Base-by-base conservation (phyloP, 2,797 vertebrate species). In the Girardinus metallicus region DNA sequence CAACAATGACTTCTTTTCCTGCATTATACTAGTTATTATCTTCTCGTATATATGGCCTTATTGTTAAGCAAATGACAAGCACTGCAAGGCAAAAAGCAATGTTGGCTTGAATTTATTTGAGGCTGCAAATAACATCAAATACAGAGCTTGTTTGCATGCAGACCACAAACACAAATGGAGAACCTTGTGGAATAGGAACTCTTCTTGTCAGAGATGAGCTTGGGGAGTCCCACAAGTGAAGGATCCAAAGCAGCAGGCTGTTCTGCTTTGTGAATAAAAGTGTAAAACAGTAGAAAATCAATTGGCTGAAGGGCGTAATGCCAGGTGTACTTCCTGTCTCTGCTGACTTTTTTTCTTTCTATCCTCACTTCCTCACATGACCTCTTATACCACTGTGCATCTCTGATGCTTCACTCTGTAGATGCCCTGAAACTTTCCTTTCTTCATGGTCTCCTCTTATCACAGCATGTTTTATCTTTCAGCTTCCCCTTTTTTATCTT, bases 241-340 rank as follows among this genome's bases (percentile, higher is more conserved):
- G 7, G 70, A 75, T 81, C 51, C 76, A 79, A 86, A 78, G 55
- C 90, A 84, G 79, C 77, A 49, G 76, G 31, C 68, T 36, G 1
- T 82, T 47, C 26, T 51, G 81, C 81, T 80, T 75, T 78, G 68
- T 76, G 70, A 85, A 72, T 4, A 57, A 83, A 88, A 81, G 78
- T 82, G 72, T 82, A 74, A 85, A 86, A 81, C 70, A 55, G 66
- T 75, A 43, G 36, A 78, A 72, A 77, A 70, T 83, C 79, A 80
- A 73, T 79, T 55, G 39, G 41, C 79, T 85, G 68, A 84, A 70
- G 72, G 57, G 15, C 21, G 75, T 2, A 55, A 77, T 82, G 78
- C 75, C 82, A 82, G 86, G 39, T 11, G 1, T 8, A 5, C 64
- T 77, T 81, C 29, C 49, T 72, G 31, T 41, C 26, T 76, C 29